Conservation (phyloP, 2,888 invertebrate genomes). For the Piscicola geometra region DNA sequence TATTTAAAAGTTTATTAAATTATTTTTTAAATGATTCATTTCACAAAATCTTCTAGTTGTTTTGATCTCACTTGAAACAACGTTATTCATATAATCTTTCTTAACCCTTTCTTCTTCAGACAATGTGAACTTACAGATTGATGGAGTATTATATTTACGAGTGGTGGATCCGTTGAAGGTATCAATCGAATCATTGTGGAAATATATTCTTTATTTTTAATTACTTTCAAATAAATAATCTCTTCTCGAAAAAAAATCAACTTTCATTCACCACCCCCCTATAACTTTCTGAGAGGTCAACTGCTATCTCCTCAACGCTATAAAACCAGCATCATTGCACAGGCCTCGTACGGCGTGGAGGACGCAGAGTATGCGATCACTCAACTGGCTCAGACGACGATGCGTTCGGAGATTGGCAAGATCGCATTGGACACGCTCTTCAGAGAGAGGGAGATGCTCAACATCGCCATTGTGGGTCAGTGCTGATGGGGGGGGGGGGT, state of each 20-base stretch:
- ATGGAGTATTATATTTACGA: slow-evolving; percentile 90
- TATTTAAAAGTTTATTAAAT: too few species aligned
- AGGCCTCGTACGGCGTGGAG: slow-evolving; percentile 92
- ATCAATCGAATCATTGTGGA: too few species aligned
- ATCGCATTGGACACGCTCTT: slow-evolving; percentile 94
- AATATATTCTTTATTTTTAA: too few species aligned
- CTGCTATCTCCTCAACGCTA: neutral
- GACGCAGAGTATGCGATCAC: slow-evolving; percentile 99
- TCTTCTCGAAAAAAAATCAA: too few species aligned
- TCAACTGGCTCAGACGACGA: slow-evolving; percentile 96
- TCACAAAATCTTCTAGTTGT: too few species aligned
- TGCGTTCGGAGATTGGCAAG: slow-evolving; percentile 97
- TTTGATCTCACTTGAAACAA: too few species aligned
- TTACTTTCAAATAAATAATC: too few species aligned
- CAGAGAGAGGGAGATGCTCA: slow-evolving; percentile 88
- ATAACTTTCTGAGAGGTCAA: neutral
- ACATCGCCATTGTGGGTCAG: slow-evolving; percentile 77
- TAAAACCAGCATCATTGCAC: neutral
- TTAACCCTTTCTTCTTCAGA: too few species aligned
- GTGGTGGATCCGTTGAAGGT: slow-evolving; percentile 84
- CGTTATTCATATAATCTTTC: too few species aligned
- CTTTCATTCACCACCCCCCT: neutral
- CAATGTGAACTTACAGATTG: slow-evolving; percentile 91
- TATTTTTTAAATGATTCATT: too few species aligned
- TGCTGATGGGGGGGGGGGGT: slow-evolving; percentile 10